phyloP scores from a whole-genome alignment of 2,113 vertebrate species.

The Hipposideros armiger region DNA sequence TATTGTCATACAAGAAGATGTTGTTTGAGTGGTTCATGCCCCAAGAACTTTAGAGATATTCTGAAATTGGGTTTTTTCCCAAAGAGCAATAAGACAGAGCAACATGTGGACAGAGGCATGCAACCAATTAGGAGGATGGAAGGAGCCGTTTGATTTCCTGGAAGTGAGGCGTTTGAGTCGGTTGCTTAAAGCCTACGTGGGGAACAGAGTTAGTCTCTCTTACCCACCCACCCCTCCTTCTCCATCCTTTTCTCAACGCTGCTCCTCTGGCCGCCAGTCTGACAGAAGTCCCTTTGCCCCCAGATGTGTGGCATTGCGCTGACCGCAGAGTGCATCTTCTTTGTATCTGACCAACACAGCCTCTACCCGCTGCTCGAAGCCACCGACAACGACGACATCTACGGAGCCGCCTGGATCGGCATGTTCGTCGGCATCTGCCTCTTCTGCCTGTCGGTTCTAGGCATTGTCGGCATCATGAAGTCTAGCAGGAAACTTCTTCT shows the following conservation, averaged over 20 bases:
- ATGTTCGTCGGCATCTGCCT: slow-evolving; percentile 90
- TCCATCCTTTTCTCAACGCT: not conserved
- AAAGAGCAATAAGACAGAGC: slow-evolving; percentile 8
- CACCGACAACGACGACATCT: slow-evolving; percentile 87
- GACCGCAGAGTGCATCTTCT: slow-evolving; percentile 91
- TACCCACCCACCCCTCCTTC: not conserved
- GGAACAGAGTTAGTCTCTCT: not conserved
- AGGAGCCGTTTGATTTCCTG: not conserved
- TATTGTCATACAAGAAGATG: not conserved
- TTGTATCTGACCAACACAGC: slow-evolving; percentile 85
- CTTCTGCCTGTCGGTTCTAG: slow-evolving; percentile 88
- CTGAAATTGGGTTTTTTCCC: slow-evolving; percentile 28
- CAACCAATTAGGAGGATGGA: not conserved
- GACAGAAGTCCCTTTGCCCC: not conserved
- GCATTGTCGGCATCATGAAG: slow-evolving; percentile 87
- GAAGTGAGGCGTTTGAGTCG: not conserved
- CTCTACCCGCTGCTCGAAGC: slow-evolving; percentile 87
- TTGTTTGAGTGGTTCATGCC: not conserved
- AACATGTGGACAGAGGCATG: not conserved
- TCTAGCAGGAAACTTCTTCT: slow-evolving; percentile 87
- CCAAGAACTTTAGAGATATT: not conserved
- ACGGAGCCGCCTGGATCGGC: slow-evolving; percentile 90
- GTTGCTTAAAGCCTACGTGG: not conserved
- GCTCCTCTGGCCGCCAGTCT: not conserved
- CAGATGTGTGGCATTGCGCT: slow-evolving; percentile 90